Evolutionary conservation across 2,113 vertebrate species (phyloP), one percentile per base, ranked within the genome.

Genomic region (Dissostichus mawsoni): DNA sequence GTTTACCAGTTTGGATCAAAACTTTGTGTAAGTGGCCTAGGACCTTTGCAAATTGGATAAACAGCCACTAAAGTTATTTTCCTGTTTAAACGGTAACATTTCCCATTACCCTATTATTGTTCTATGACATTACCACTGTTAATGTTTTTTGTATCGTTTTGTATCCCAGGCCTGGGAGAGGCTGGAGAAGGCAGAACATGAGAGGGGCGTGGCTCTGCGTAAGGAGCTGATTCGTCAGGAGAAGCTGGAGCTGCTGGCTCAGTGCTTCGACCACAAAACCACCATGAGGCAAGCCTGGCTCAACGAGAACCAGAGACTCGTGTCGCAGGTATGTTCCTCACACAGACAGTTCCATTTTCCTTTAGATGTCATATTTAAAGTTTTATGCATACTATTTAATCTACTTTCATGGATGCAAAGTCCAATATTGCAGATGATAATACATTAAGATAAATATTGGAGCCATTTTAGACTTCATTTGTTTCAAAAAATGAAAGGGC

Each of bases 271-370:
- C 92, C 98, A 98, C 90, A 99, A 99, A 84, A 98, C 95, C 14
- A 90, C 92, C 69, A 98, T 99, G 98, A 96, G 98, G 79, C 97
- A 99, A 90, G 96, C 97, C 1, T 99, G 98, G 98, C 94, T 99
- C 33, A 97, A 96, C 0, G 98, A 99, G 94, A 99, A 99, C 94
- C 98, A 99, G 85, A 95, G 97, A 0, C 94, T 99, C 2, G 97
- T 99, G 10, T 98, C 98, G 0, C 98, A 98, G 97, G 98, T 98
- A 88, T 4, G 45, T 9, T 25, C 4, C 11, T 47, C 17, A 23
- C 41, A 47, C 29, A 52, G 8, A 48, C 64, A 33, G 64, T 48
- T 52, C 10, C 1, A 52, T 5, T 55, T 56, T 18, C 33, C 33
- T 16, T 57, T 16, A 8, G 12, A 14, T 41, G 23, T 44, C 4